phyloP scores from a whole-genome alignment of 2,888 invertebrate genomes.

The Furcula furcula region DNA sequence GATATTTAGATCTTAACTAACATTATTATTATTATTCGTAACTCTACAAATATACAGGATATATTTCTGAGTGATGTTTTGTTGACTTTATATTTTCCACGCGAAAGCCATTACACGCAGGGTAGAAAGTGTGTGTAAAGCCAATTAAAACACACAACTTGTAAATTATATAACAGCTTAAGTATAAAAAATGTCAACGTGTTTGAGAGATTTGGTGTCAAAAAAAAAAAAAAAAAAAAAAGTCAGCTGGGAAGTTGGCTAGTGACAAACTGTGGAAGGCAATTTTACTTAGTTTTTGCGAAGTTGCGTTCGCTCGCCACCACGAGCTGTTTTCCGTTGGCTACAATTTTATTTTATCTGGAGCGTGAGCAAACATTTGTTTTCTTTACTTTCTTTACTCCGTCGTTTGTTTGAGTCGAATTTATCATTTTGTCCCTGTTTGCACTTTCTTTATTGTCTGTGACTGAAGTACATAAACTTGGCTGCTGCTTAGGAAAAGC shows the following conservation, averaged over 20 bases:
- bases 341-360: slow-evolving; percentile 41
- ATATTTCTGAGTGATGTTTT: neutral
- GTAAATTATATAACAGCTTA: slow-evolving; percentile 17
- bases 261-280: slow-evolving; percentile 61
- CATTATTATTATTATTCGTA: no score
- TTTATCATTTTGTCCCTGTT: slow-evolving; percentile 12
- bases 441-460: slow-evolving; percentile 10
- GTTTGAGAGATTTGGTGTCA: slow-evolving; percentile 29
- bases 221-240: no score
- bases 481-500: no score
- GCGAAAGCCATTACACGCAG: no score
- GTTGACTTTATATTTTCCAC: no score
- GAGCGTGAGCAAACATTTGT: slow-evolving; percentile 19
- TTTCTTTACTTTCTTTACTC: slow-evolving; percentile 10
- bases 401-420: slow-evolving; percentile 13
- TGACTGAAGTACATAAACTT: no score
- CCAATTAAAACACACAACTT: slow-evolving; percentile 11
- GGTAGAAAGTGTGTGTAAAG: no score
- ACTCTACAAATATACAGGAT: no score
- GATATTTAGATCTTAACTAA: no score
- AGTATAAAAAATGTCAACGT: slow-evolving; percentile 17
- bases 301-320: slow-evolving; percentile 47
- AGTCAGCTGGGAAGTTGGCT: slow-evolving; percentile 54
- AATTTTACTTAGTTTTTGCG: slow-evolving; percentile 63
- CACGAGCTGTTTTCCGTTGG: slow-evolving; percentile 37